Base-by-base conservation (phyloP, 1,140 invertebrate genomes). In the Colletes latitarsis region DNA sequence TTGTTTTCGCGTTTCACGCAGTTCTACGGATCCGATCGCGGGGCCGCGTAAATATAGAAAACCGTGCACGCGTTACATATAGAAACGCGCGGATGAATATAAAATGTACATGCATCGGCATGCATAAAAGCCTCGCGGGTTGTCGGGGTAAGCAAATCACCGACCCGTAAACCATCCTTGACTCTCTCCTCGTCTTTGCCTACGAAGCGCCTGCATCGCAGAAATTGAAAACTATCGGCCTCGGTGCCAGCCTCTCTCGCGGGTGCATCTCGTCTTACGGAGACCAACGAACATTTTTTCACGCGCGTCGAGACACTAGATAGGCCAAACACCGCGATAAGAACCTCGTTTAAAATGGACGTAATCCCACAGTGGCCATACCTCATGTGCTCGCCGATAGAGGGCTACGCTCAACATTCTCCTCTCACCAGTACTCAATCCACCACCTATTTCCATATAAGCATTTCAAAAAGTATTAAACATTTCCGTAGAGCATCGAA, bases 171-270 rank as follows among this genome's bases (percentile, higher is more conserved):
- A 90, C 70, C 77, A 88, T 90, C 85, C 87, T 83, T 87, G 89
- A 87, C 85, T 87, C 81, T 62, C 81, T 88, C 84, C 85, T 85
- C 88, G 78, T 71, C 70, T 83, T 80, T 77, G 77, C 77, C 75
- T 66, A 82, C 84, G 73, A 84, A 88, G 82, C 74, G 76, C 82
- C 71, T 86, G 82, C 84, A 82, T 78, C 52, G 87, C 85, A 85
- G 88, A 90, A 91, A 91, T 89, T 89, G 88, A 89, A 91, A 90
- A 90, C 89, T 84, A 82, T 88, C 64, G 76, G 78, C 73, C 17
- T 72, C 41, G 86, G 60, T 77, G 77, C 1, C 58, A 73, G 49
- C 49, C 46, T 62, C 55, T 69, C 53, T n/a, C 46, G 76, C 46
- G 46, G 39, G 41, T 57, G 60, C 49, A 46, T 87, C 68, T 90